phyloP scores from a whole-genome alignment of 1,140 invertebrate genomes.

The Euura saliciscinereae region DNA sequence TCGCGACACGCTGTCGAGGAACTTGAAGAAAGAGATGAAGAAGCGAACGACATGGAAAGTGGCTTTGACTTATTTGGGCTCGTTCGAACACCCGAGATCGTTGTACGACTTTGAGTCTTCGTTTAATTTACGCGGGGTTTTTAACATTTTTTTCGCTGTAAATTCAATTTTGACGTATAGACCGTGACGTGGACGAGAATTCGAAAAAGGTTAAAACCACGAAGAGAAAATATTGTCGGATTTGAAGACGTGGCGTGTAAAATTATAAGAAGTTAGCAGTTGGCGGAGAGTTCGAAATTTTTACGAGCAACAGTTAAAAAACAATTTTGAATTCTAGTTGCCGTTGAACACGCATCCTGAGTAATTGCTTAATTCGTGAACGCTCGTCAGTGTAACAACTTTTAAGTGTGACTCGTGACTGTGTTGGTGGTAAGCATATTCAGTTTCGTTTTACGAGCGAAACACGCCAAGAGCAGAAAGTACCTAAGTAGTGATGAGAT shows the following conservation, averaged over 20 bases:
- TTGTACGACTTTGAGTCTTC: too few species aligned
- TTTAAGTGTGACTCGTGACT: slow-evolving; percentile 23
- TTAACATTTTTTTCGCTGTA: too few species aligned
- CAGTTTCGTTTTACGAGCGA: slow-evolving; percentile 50
- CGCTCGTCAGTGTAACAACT: slow-evolving; percentile 34
- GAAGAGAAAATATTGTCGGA: neutral
- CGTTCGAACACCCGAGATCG: too few species aligned
- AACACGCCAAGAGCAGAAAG: slow-evolving; percentile 32
- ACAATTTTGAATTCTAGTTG: slow-evolving; percentile 25
- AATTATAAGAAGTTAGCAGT: neutral
- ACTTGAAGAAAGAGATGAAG: neutral
- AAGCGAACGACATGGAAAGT: neutral
- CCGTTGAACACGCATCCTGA: slow-evolving; percentile 26
- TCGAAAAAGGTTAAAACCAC: too few species aligned
- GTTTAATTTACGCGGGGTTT: too few species aligned
- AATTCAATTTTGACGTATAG: too few species aligned
- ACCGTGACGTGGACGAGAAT: too few species aligned
- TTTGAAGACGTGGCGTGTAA: neutral
- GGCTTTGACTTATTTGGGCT: neutral
- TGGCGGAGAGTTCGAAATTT: slow-evolving; percentile 10
- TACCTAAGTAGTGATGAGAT: neutral
- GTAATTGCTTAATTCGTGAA: slow-evolving; percentile 61
- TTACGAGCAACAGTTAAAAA: slow-evolving; percentile 14
- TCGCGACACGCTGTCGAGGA: too few species aligned
- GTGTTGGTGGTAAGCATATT: slow-evolving; percentile 46